These are phyloP conservation scores for Sarcophaga peregrina DNA, from an alignment of 1,140 invertebrate genomes.

Conservation along the genomic window DNA sequence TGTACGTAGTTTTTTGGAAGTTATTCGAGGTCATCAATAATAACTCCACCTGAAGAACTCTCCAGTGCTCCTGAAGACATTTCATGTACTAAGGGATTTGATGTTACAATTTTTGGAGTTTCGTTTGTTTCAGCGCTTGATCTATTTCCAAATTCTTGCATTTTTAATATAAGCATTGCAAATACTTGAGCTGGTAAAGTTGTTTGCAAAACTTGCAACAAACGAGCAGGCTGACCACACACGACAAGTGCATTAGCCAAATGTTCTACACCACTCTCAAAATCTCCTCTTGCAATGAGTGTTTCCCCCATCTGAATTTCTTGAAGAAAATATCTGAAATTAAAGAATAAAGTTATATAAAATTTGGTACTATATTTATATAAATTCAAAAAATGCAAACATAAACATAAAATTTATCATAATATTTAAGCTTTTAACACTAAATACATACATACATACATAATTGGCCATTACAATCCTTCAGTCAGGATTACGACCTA, in stretches of 20 bases:
- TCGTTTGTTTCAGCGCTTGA: slow-evolving; percentile 54
- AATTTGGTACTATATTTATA: no score
- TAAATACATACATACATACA: no score
- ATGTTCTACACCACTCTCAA: slow-evolving; percentile 93
- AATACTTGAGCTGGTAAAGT: slow-evolving; percentile 93
- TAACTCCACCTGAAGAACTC: slow-evolving; percentile 48
- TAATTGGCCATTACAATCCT: no score
- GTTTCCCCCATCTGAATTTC: slow-evolving; percentile 91
- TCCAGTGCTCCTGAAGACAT: slow-evolving; percentile 53
- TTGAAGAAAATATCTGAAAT: slow-evolving; percentile 64
- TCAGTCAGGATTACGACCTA: no score
- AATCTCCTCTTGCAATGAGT: slow-evolving; percentile 83
- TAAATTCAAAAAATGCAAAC: no score
- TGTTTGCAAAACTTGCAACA: slow-evolving; percentile 90
- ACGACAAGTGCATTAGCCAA: slow-evolving; percentile 95
- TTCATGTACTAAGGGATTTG: slow-evolving; percentile 49
- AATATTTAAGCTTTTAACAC: no score
- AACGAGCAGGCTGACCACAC: slow-evolving; percentile 92
- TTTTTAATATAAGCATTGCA: slow-evolving; percentile 83
- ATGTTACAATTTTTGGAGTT: slow-evolving; percentile 47
- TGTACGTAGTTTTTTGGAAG: neutral
- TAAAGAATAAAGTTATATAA: neutral
- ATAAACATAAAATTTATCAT: no score
- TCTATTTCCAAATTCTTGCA: slow-evolving; percentile 73
- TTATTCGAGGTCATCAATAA: slow-evolving; percentile 64